Base-by-base conservation (phyloP, 2,888 invertebrate genomes). In the Dyspetes luteomarginatus region DNA sequence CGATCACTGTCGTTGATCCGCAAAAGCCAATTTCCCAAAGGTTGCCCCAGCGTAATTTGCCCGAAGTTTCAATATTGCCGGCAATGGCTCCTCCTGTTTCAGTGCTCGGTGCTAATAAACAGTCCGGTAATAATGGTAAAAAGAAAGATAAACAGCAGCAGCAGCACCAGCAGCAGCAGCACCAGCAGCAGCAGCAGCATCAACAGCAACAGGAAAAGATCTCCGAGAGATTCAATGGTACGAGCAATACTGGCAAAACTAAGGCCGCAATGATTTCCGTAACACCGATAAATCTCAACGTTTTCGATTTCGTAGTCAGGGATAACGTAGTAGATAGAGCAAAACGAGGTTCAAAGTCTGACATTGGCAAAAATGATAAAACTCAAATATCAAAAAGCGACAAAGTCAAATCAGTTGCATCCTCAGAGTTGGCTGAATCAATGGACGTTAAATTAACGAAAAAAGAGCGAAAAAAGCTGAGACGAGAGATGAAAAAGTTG, bases 1-100 rank as follows among this genome's bases (percentile, higher is more conserved):
- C 93, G 15, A 93, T 93, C 72, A 93, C 93, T 1, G 92, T 93
- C 3, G 92, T 93, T 4, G 92, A 93, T 84, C 91, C 92, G 2
- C 89, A 91, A 41, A 92, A 90, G 65, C 90, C 89, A 28, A 83
- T 84, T 15, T 83, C 89, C 12, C 91, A 90, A 64, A 90, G 88
- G 84, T 78, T 85, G 55, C 88, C 87, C 48, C 90, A 88, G 56
- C 87, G 88, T 56, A 89, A 91, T 71, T 83, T 92, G 72, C 92
- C 92, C 5, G 91, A 91, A 86, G 90, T 92, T 45, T 91, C 91
- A 17, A 91, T 91, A 83, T 84, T 91, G 74, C 91, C 91, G 19
- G 88, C 91, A 2, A 83, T 86, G 24, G 81, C 86, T 28, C 41
- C 81, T 4, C 56, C 52, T 0, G 52, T 67, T 52, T 43, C 81